Base-by-base conservation (phyloP, 1,140 invertebrate genomes). In the Chelonus insularis region DNA sequence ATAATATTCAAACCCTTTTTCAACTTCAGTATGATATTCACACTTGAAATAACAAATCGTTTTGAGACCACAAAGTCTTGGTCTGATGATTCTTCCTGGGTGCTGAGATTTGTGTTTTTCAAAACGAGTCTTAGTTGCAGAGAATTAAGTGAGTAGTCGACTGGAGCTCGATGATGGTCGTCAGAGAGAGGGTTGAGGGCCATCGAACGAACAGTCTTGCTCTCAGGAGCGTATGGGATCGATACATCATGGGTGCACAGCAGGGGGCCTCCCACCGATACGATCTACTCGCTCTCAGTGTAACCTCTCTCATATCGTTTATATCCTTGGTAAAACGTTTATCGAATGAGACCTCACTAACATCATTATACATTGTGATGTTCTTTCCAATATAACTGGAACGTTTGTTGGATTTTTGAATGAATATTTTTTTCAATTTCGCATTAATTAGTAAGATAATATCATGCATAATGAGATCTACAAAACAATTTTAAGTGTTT, bases 191-290 rank as follows among this genome's bases (percentile, higher is more conserved):
- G 69, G 69, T 64, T 69, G 61, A 69, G 72, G 62, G 50, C 58
- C 65, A 68, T 47, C 41, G 37, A 57, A 56, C 11, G 51, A 62
- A 29, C 52, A 60, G 63, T 58, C 48, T 55, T 54, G 57, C 32
- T 36, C 57, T 62, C 72, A 77, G 72, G 72, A 68, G 68, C 68
- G 75, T 73, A 72, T 68, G 67, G 72, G 72, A 78, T 77, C 76
- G 77, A 79, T 79, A 74, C 73, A 77, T 79, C 76, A 79, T 71
- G 71, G 66, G 56, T 61, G 32, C 68, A 55, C 76, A 72, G 71
- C 74, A 47, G 76, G 76, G 60, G 48, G 66, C 63, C 66, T 66
- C 21, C 48, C 48, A 29, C 57, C 63, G 73, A 75, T 75, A 75
- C 66, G 61, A 75, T 75, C 73, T 57, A 12, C 41, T 32, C 25